Percentiles rank a stretch among this genome's conserved stretches.
Conservation (phyloP, 1,140 invertebrate genomes). For the Bombyx mandarina region DNA sequence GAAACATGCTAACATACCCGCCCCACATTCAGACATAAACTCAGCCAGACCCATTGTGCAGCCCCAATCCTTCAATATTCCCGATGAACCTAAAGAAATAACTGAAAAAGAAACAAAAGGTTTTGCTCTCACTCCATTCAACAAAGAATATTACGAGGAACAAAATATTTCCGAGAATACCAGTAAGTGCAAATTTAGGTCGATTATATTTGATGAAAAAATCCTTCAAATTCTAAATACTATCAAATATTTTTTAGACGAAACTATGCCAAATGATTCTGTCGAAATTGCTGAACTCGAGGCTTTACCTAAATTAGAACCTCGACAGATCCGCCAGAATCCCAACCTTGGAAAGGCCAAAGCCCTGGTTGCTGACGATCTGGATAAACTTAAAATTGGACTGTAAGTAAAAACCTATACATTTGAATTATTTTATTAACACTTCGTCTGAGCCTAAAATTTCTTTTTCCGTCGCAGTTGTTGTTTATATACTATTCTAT, state of each 20-base stretch:
- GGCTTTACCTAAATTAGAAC: constrained; percentile 3
- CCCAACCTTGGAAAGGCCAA: constrained; percentile 43
- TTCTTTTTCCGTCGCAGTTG: too few relatives aligned
- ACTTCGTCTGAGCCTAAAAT: too few relatives aligned
- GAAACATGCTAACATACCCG: too few relatives aligned
- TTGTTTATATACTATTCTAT: too few relatives aligned
- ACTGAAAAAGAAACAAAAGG: constrained; percentile 12
- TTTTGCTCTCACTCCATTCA: constrained; percentile 34
- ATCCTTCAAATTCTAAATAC: background rate
- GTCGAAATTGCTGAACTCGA: background rate
- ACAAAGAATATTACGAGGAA: constrained; percentile 32
- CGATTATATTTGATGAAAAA: background rate
- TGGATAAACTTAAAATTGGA: constrained; percentile 34
- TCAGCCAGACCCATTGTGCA: too few relatives aligned
- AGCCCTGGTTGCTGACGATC: constrained; percentile 34
- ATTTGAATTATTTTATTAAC: too few relatives aligned
- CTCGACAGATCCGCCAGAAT: constrained; percentile 42
- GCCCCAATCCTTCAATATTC: background rate
- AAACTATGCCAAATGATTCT: too few relatives aligned
- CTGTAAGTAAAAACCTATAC: constrained; percentile 34
- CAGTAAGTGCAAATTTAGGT: background rate
- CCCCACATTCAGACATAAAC: too few relatives aligned
- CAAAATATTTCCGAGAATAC: constrained; percentile 2
- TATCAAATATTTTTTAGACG: too few relatives aligned
- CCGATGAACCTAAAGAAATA: background rate